phyloP scores from a whole-genome alignment of 2,113 vertebrate genomes.

The Apistogramma diplotaenia region DNA sequence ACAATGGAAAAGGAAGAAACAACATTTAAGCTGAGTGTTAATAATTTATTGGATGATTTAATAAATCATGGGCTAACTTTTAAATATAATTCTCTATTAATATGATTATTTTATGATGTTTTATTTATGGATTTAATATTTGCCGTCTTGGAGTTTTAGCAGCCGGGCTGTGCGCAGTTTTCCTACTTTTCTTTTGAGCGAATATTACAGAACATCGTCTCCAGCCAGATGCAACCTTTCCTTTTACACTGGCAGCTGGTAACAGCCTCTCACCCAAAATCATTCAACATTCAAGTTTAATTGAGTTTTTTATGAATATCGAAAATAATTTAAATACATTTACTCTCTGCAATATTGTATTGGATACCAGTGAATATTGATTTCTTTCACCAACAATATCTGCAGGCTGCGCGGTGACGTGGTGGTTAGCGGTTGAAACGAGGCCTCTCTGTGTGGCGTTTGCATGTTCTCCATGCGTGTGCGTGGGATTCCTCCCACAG shows the following conservation, averaged over 20 bases:
- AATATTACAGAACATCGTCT: background rate
- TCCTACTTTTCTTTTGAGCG: background rate
- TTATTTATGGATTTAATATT: slow-evolving; percentile 37
- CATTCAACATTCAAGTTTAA: too few relatives aligned
- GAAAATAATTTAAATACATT: background rate
- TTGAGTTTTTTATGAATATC: background rate
- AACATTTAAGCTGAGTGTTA: slow-evolving; percentile 6
- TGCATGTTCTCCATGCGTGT: too few relatives aligned
- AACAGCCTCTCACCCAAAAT: too few relatives aligned
- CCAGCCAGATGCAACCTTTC: background rate
- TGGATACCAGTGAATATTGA: background rate
- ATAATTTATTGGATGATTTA: slow-evolving; percentile 17
- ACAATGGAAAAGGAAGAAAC: slow-evolving; percentile 1
- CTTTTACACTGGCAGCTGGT: too few relatives aligned
- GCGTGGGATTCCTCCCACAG: too few relatives aligned
- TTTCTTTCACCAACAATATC: background rate
- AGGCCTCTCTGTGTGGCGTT: too few relatives aligned
- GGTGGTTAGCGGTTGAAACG: too few relatives aligned
- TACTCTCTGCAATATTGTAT: background rate
- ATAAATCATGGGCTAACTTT: slow-evolving; percentile 5
- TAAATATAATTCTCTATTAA: slow-evolving; percentile 19
- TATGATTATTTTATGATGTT: slow-evolving; percentile 9
- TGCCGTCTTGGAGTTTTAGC: slow-evolving; percentile 5
- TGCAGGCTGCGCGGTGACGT: rapidly evolving
- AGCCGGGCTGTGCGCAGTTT: background rate